phyloP scores from a whole-genome alignment of 2,113 vertebrate genomes.

The Sprattus sprattus region DNA sequence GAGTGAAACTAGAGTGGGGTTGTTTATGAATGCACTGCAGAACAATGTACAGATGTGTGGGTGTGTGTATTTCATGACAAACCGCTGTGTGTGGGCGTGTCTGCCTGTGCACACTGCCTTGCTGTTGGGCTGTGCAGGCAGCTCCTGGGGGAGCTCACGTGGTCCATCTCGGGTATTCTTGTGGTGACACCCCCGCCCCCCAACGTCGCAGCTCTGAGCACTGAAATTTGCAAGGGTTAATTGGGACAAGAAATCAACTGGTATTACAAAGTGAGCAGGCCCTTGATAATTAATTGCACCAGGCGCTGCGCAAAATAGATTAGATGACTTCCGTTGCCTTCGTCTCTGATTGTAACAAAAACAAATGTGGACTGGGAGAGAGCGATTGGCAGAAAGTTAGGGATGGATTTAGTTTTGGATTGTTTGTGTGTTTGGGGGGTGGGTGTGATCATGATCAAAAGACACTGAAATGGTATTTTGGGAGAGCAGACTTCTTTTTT shows the following conservation, averaged over 20 bases:
- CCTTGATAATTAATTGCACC: conserved; percentile 4
- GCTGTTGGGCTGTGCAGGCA: no score
- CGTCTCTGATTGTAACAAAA: background rate
- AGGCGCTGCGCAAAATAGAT: background rate
- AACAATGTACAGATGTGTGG: no score
- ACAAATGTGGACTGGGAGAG: background rate
- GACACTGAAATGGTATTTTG: background rate
- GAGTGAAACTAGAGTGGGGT: no score
- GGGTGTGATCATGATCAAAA: background rate
- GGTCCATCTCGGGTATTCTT: background rate
- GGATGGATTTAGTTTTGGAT: no score
- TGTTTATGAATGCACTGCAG: no score
- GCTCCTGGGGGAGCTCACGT: no score
- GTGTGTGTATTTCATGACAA: no score
- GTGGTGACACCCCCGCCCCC: background rate
- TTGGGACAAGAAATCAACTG: background rate
- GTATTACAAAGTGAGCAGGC: background rate
- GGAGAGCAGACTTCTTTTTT: conserved; percentile 29
- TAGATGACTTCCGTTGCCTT: background rate
- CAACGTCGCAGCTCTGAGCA: background rate
- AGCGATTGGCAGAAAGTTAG: background rate
- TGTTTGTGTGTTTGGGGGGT: no score
- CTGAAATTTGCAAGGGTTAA: conserved; percentile 3
- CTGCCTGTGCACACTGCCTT: no score
- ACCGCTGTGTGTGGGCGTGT: no score